Evolutionary conservation across 2,113 vertebrate genomes (phyloP), one percentile per base, ranked within the genome.

Genomic region (Danio rerio): DNA sequence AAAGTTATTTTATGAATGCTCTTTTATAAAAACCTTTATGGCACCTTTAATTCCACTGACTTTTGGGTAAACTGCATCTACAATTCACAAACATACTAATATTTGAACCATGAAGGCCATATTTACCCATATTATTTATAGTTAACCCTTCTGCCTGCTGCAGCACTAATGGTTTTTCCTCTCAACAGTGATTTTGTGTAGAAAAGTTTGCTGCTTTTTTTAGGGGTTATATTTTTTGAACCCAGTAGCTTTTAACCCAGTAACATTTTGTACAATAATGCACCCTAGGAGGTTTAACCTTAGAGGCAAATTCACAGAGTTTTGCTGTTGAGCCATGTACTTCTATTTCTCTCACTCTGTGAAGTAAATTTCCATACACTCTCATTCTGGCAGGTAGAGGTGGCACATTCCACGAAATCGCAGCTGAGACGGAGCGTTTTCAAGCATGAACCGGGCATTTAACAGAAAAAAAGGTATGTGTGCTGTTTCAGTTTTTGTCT

Each of bases 371-470:
- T 10, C 50, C 18, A 63, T 89, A 55, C 16, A 16, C 72, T 80
- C 50, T 82, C 5, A n/a, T 82, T 69, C 42, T 10, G 63, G 47
- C 84, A 94, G 93, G 91, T 90, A 90, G 89, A 89, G 87, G 88
- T 86, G 86, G 88, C 89, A 88, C 81, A 79, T 72, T 83, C 82
- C 86, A 85, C 68, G 82, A 79, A 85, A 87, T 82, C 62, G 68
- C 73, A 79, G 86, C 62, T 21, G 71, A 88, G 70, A 88, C 88
- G n/a, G 4, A 86, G 87, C 82, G 49, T 84, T 91, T 92, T 91
- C 88, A 95, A 96, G 90, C 91, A 97, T 97, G 96, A 97, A 97
- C 86, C 96, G 96, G 81, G 95, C 96, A 87, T 97, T 97, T 91
- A 96, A 95, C 92, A 94, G 96, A 87, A 97, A 97, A 90, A 97